Base-by-base conservation (phyloP, 92 coral and sea anemone genomes). In the Scolanthus callimorphus region DNA sequence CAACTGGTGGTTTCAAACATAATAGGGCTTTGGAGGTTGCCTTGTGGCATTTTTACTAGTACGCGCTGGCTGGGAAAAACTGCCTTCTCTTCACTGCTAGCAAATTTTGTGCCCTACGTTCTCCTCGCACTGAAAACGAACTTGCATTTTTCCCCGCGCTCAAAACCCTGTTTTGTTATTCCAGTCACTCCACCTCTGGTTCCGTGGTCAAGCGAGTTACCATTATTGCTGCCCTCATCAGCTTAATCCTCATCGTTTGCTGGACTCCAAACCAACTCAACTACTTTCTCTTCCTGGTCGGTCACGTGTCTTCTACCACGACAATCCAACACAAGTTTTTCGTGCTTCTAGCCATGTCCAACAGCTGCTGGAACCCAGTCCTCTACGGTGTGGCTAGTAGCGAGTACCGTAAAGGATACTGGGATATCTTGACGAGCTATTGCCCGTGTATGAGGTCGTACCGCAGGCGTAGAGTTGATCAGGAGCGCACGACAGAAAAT, bases 331-430 rank as follows among this genome's bases (percentile, higher is more conserved):
- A 74, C 65, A 57, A 65, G 51, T 61, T 70, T 56, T 57, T 71
- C 29, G 63, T 67, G 29, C 31, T 81, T 3, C 62, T 83, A 21
- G 90, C 71, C 11, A 69, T 83, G 54, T 45, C 72, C 53, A 83
- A 81, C 77, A 57, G 75, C 34, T 83, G 85, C 55, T 58, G 77
- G 55, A 83, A 83, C 44, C 90, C 90, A 1, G 52, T 77, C 45
- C 60, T 83, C 34, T 83, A 83, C 43, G 90, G 73, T 4, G 37
- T 83, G 31, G 69, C 90, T 31, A 78, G 77, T 37, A 60, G 61
- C 22, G 75, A 83, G 62, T 77, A 70, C 59, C 82, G 90, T 19
- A 83, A 77, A 29, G 90, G 84, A 49, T 83, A 83, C 77, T 31
- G 77, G 80, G 80, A 60, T 6, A 21, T 46, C 4, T 20, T 46